Evolutionary conservation across 2,113 vertebrate species (phyloP), one percentile per base, ranked within the genome.

Genomic region (Oceanodroma tethys): DNA sequence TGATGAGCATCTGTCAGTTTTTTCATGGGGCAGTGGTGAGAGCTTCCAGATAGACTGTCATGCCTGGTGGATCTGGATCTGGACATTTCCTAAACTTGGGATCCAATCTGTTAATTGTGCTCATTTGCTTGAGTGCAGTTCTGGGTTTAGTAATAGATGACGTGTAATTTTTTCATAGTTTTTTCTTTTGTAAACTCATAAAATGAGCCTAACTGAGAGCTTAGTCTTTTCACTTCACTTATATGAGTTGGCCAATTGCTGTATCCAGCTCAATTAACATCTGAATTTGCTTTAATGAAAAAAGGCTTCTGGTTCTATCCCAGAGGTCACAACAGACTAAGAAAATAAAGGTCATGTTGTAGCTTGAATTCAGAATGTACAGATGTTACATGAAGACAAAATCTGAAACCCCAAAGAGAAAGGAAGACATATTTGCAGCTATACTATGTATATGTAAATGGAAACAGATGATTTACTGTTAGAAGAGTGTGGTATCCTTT

Each of bases 271-370:
- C 70, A 85, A 94, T 93, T 92, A 92, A 91, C 84, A 72, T 87
- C 78, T 88, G 87, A 93, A 95, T 92, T 91, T 91, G 32, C 48
- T 94, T 93, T 79, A 45, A 58, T 58, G 20, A 17, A 63, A 36
- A 60, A 67, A 30, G 8, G 16, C 9, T 75, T n/a, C 40, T 92
- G 60, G 27, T 87, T 89, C 42, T 80, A 34, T 91, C 74, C 53
- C 73, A 86, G 81, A 85, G 62, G 89, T 95, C 93, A 85, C 23
- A 88, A 42, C 17, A 75, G 68, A 95, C 86, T 68, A 62, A 86
- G 91, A 89, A 96, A 94, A 79, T 93, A 90, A 96, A 96, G 81
- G 91, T 93, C 89, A 76, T n/a, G 50, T 34, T 63, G 7, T 80
- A 48, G 70, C 72, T 93, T 95, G 81, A 76, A 95, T 94, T 91